Conservation (phyloP, 2,888 invertebrate genomes). For the Magallana nippona region DNA sequence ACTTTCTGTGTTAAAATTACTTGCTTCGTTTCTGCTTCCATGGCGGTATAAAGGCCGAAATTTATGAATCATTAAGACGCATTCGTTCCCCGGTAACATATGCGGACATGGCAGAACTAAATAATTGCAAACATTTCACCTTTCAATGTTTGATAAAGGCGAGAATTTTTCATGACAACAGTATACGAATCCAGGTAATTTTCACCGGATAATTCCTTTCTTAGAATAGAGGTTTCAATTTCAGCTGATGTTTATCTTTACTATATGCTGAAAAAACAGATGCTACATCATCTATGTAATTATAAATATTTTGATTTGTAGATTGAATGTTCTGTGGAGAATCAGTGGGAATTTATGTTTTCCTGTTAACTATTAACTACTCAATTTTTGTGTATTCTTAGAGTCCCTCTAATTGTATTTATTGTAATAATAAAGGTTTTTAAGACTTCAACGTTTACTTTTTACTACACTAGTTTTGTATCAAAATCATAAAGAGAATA, state of each 20-base stretch:
- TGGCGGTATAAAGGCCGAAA: slow-evolving; percentile 42
- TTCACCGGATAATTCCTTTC: neutral
- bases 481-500: no score
- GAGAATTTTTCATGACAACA: neutral
- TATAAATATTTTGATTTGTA: neutral
- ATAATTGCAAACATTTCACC: slow-evolving; percentile 35
- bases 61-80: slow-evolving; percentile 50
- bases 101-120: slow-evolving; percentile 37
- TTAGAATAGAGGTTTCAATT: neutral
- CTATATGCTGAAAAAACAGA: neutral
- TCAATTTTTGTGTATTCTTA: no score
- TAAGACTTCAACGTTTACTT: no score
- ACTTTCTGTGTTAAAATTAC: slow-evolving; percentile 42
- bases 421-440: no score
- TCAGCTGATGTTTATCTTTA: neutral
- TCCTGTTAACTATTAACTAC: no score
- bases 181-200: slow-evolving; percentile 28
- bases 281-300: neutral
- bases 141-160: slow-evolving; percentile 23
- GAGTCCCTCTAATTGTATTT: no score
- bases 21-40: slow-evolving; percentile 40
- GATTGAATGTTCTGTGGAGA: no score
- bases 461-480: no score
- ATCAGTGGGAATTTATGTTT: no score
- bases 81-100: slow-evolving; percentile 47